Evolutionary conservation across 2,797 vertebrate species (phyloP), one percentile per base, ranked within the genome.

Genomic region (Lepus townsendii): DNA sequence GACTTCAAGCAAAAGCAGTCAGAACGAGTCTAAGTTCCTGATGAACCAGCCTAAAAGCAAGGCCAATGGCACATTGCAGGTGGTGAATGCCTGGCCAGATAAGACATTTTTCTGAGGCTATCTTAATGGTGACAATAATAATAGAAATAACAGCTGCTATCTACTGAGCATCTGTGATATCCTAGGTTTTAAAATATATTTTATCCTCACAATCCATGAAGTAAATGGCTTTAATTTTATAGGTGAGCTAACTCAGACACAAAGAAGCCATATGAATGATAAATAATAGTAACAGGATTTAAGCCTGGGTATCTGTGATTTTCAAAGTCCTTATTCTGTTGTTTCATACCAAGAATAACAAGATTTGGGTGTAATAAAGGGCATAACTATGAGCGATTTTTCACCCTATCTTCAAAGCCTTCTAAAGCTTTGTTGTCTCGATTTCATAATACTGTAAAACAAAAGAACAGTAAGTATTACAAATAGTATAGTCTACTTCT

Each of bases 391-490:
- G 76, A 95, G 66, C 69, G 16, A 80, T 42, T 92, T 88, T 91
- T 84, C 26, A 91, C 16, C 12, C 9, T 62, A 63, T 77, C 71
- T 86, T 94, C 42, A 80, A 96, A 95, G 77, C 30, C 69, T 93
- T 94, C 86, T 7, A 92, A 95, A 96, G 95, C 42, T 88, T 20
- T 30, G 17, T 47, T 73, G 35, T 92, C 38, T 94, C 88, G 8
- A 57, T 95, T 90, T 83, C 26, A 63, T 57, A 92, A 92, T 75
- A 84, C 1, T 80, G 32, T 89, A 91, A 84, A 78, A 93, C 17
- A 95, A 89, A 93, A 83, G 62, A 63, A 87, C 30, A 84, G 17
- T 35, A 90, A 93, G 20, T 86, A 80, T 84, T 90, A 76, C 14
- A 82, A 66, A 63, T 68, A 93, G 63, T 68, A 13, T 32, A 83